A percentile compares a stretch with the other conserved stretches of the same genome.
Evolutionary conservation across 2,888 invertebrate genomes (phyloP).

Genomic region (Eristalis arbustorum): DNA sequence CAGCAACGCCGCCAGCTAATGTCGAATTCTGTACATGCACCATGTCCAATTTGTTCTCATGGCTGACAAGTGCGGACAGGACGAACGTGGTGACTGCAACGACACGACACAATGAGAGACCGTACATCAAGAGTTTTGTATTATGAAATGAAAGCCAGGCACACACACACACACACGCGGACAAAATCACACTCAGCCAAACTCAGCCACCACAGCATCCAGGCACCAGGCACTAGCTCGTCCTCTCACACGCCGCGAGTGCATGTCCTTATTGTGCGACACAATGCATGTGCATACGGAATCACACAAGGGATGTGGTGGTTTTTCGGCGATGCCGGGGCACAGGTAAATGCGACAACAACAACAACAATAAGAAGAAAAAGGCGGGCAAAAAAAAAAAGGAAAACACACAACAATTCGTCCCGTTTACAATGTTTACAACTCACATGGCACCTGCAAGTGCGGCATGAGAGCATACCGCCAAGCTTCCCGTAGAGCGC

Average conservation of each 20-base stretch:
- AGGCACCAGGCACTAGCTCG: background rate
- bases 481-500: no score
- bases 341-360: constrained; percentile 3
- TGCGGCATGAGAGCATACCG: constrained; percentile 4
- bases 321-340: background rate
- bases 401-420: constrained; percentile 40
- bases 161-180: background rate
- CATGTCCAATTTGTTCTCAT: constrained; percentile 91
- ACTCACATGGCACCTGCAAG: constrained; percentile 54
- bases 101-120: constrained; percentile 35
- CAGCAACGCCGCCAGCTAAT: constrained; percentile 94
- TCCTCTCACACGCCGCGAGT: constrained; percentile 12
- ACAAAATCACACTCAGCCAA: background rate
- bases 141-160: background rate
- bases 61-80: constrained; percentile 88
- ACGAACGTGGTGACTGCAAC: constrained; percentile 88
- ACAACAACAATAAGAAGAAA: background rate
- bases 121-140: constrained; percentile 10
- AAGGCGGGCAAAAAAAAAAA: constrained; percentile 41
- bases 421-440: constrained; percentile 58
- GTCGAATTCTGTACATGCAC: constrained; percentile 97
- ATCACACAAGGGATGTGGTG: background rate
- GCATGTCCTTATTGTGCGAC: constrained; percentile 60
- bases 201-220: background rate
- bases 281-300: constrained; percentile 63